Percentiles rank a stretch among this genome's conserved stretches.
phyloP scores from a whole-genome alignment of 2,797 vertebrate genomes.

The Trachops cirrhosus region DNA sequence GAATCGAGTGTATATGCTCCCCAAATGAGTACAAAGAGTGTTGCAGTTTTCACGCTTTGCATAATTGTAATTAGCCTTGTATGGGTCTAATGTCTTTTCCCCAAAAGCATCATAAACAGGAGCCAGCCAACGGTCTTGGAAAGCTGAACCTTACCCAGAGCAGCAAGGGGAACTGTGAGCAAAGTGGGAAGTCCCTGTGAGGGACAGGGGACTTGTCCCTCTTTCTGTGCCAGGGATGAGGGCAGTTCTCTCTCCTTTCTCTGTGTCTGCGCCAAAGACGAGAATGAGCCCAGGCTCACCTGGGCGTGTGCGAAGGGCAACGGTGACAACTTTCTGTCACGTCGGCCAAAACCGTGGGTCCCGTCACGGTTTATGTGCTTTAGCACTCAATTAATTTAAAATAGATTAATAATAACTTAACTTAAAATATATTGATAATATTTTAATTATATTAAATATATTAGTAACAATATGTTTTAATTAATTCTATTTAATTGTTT shows the following conservation, averaged over 20 bases:
- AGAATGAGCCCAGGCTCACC: neutral
- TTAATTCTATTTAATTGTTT: too few relatives aligned
- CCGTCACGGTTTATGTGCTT: neutral
- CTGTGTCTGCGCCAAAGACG: neutral
- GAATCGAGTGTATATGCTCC: neutral
- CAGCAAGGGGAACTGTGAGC: neutral
- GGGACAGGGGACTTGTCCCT: neutral
- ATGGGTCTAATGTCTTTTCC: neutral
- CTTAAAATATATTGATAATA: too few relatives aligned
- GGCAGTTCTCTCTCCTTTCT: neutral
- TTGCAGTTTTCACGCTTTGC: neutral
- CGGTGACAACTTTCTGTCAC: neutral
- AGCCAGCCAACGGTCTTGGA: neutral
- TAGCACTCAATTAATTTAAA: neutral
- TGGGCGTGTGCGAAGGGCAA: neutral
- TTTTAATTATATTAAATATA: too few relatives aligned
- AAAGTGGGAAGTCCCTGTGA: neutral
- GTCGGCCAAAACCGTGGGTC: neutral
- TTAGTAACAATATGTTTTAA: too few relatives aligned
- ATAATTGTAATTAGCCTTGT: neutral
- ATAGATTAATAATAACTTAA: neutral
- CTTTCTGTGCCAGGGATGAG: neutral
- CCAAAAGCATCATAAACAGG: neutral
- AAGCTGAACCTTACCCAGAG: conserved; percentile 6
- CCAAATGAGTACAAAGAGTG: neutral